Percentiles rank a stretch among this genome's conserved stretches.
Conservation (phyloP, 2,113 vertebrate genomes). For the Gadus macrocephalus region DNA sequence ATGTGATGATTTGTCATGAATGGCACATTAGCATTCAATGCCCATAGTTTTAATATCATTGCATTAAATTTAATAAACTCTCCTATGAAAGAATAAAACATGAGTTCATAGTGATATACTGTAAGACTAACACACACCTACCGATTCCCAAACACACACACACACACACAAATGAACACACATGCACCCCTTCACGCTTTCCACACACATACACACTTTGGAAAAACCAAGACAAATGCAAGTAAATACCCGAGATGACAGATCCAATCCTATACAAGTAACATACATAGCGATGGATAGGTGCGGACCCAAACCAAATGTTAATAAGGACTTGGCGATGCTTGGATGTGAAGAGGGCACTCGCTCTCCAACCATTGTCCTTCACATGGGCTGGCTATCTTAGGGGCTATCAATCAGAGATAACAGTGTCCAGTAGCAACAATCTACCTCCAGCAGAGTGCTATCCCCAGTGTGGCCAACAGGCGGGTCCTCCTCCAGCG, state of each 20-base stretch:
- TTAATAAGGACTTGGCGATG: constrained; percentile 73
- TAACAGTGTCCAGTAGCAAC: constrained; percentile 68
- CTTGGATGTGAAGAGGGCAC: constrained; percentile 66
- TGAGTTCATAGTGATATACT: neutral
- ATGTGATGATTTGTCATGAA: too few species aligned
- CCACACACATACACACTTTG: constrained; percentile 26
- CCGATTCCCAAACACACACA: neutral
- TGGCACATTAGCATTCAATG: too few species aligned
- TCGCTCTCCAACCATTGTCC: constrained; percentile 68
- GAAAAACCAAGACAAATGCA: constrained; percentile 66
- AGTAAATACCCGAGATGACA: constrained; percentile 71
- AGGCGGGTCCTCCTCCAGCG: constrained; percentile 73
- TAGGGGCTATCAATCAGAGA: constrained; percentile 75
- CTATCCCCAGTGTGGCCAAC: constrained; percentile 70
- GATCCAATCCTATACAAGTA: constrained; percentile 68
- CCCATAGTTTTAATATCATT: too few species aligned
- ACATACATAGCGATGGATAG: constrained; percentile 69
- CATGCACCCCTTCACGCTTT: neutral
- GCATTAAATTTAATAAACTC: neutral
- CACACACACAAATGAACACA: neutral
- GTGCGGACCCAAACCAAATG: constrained; percentile 65
- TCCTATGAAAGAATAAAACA: neutral
- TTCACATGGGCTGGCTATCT: constrained; percentile 63
- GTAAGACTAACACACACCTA: neutral
- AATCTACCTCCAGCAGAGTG: constrained; percentile 63